phyloP scores from a whole-genome alignment of 2,113 vertebrate genomes.

The Odobenus rosmarus region DNA sequence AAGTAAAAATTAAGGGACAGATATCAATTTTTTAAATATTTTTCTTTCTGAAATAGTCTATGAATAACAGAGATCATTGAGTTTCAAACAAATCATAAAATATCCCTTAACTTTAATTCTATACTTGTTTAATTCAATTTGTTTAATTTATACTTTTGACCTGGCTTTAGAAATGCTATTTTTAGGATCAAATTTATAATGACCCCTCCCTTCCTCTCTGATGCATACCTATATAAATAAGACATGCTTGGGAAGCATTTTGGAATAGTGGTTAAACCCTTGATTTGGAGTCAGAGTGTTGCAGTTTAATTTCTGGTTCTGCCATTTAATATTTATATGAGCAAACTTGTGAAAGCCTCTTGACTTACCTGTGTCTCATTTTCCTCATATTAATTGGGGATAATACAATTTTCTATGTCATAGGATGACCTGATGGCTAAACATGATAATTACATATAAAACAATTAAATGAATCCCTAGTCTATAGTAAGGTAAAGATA shows the following conservation, averaged over 20 bases:
- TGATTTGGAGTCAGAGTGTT: fast-evolving
- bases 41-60: background rate
- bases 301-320: background rate
- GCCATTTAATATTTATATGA: background rate
- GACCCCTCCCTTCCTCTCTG: background rate
- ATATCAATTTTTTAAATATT: background rate
- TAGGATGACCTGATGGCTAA: background rate
- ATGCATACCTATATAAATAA: background rate
- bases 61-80: background rate
- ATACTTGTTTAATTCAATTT: background rate
- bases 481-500: background rate
- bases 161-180: background rate
- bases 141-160: background rate
- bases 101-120: background rate
- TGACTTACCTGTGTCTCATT: background rate
- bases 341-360: background rate
- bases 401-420: background rate
- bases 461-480: background rate
- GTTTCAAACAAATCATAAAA: constrained; percentile 23
- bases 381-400: background rate
- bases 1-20: background rate
- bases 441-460: background rate
- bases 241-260: background rate
- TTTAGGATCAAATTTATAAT: background rate
- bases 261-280: background rate